These are phyloP conservation scores for Stomatorhinus walkeri DNA, from an alignment of 2,797 vertebrate species.

Conservation along the genomic window DNA sequence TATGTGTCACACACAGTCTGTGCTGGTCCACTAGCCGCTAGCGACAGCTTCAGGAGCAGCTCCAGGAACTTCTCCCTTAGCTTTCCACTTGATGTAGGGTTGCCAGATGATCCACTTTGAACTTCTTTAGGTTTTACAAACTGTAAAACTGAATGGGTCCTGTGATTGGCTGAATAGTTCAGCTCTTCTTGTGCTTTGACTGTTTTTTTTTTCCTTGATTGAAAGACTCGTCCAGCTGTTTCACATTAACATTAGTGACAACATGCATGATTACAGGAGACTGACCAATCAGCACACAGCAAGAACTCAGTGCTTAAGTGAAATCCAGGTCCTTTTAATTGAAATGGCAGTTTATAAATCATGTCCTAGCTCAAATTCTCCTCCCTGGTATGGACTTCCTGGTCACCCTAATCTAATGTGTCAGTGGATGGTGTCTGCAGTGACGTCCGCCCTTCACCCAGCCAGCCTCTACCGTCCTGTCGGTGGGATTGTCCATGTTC, in stretches of 20 bases:
- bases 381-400: not conserved
- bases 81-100: not conserved
- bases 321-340: not conserved
- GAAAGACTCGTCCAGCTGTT: not conserved
- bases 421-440: not conserved
- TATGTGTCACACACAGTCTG: not conserved
- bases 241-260: not conserved
- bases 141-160: not conserved
- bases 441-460: not conserved
- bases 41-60: not conserved
- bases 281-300: not conserved
- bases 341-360: not conserved
- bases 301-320: not conserved
- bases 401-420: not conserved
- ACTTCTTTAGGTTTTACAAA: not conserved
- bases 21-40: not conserved
- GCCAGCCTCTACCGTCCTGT: not conserved
- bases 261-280: not conserved
- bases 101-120: not conserved
- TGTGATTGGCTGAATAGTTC: not conserved
- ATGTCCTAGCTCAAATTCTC: not conserved
- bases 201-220: not conserved
- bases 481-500: not conserved
- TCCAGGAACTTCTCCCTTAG: not conserved
- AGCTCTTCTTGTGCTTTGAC: not conserved